These are phyloP conservation scores for Uropsilus gracilis DNA, from an alignment of 2,113 vertebrate species.

Conservation along the genomic window DNA sequence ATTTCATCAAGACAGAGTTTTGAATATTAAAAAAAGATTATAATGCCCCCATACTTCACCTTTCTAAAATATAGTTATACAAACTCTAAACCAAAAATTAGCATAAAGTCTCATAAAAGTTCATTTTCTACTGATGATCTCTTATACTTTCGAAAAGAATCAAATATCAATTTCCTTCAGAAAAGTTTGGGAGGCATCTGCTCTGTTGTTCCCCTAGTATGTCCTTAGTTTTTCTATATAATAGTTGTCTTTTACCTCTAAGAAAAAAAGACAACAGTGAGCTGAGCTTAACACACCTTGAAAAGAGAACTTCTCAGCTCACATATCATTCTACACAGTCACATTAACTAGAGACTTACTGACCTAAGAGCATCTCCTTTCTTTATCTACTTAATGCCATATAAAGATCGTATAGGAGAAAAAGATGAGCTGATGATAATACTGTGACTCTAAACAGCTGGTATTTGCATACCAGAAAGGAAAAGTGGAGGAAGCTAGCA, in stretches of 20 bases:
- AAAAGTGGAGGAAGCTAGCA: background rate
- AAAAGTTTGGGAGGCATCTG: background rate
- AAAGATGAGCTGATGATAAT: background rate
- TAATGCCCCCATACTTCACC: background rate
- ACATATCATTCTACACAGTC: background rate
- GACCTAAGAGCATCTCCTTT: background rate
- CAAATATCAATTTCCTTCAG: background rate
- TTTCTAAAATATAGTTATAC: constrained; percentile 26
- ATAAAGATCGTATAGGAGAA: background rate
- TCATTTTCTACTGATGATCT: background rate
- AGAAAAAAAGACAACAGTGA: background rate
- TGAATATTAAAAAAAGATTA: constrained; percentile 9
- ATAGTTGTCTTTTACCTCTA: background rate
- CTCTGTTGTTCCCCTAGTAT: background rate
- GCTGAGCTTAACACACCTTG: background rate
- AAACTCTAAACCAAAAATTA: constrained; percentile 32
- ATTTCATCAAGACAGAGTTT: constrained; percentile 23
- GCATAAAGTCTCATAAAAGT: background rate
- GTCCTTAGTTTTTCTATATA: background rate
- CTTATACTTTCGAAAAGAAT: background rate
- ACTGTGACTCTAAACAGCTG: background rate
- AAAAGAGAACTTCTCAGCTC: background rate
- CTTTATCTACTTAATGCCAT: background rate
- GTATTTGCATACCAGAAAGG: background rate
- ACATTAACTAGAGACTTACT: background rate